Evolutionary conservation across 2,113 vertebrate species (phyloP).

Genomic region (Myrmecobius fasciatus): DNA sequence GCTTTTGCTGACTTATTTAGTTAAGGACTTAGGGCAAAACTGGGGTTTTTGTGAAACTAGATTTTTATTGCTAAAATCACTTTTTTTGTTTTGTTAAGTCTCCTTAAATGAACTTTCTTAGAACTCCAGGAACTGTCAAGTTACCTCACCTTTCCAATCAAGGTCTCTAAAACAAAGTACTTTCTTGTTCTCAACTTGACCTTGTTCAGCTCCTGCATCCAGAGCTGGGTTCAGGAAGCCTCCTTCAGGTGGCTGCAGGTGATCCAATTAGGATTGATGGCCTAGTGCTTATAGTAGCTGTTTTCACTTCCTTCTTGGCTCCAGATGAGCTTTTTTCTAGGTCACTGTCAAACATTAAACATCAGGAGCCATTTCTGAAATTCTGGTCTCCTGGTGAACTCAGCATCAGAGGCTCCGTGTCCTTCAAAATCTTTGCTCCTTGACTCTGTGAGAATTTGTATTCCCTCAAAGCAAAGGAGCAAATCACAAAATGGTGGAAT

Average conservation of each 20-base stretch:
- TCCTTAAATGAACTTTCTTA: slow-evolving; percentile 3
- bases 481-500: slow-evolving; percentile 11
- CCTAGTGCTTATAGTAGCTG: neutral
- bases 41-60: neutral
- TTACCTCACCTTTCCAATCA: neutral
- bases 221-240: neutral
- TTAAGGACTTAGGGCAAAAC: neutral
- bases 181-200: neutral
- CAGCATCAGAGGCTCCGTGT: neutral
- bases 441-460: slow-evolving; percentile 16
- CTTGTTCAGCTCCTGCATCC: neutral
- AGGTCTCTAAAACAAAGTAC: neutral
- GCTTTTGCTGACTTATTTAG: neutral
- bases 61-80: neutral
- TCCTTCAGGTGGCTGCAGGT: neutral
- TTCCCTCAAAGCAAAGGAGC: slow-evolving; percentile 8
- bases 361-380: neutral
- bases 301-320: slow-evolving; percentile 15
- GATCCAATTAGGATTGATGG: neutral
- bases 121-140: neutral
- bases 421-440: neutral
- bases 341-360: neutral
- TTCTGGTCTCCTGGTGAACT: neutral
- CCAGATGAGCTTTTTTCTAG: slow-evolving; percentile 13
- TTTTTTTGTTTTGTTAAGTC: neutral